phyloP scores from a whole-genome alignment of 1,140 invertebrate genomes.

The Oedothorax gibbosus region DNA sequence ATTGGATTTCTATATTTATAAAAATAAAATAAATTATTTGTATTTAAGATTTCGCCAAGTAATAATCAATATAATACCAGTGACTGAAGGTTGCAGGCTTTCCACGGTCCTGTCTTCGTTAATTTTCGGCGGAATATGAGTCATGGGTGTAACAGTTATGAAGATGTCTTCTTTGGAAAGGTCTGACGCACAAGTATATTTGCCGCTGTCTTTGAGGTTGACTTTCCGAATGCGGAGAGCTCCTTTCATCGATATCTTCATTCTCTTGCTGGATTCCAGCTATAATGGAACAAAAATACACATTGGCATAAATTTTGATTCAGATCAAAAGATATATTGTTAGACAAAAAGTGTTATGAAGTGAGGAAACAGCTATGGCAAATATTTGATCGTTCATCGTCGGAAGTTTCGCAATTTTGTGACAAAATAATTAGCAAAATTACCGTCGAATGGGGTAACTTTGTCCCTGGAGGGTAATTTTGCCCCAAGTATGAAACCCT shows the following conservation, averaged over 20 bases:
- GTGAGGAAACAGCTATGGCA: too few species aligned
- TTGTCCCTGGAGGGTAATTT: too few species aligned
- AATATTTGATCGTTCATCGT: too few species aligned
- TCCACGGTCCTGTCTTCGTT: conserved; percentile 62
- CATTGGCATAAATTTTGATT: background rate
- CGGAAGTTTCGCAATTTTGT: too few species aligned
- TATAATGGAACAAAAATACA: background rate
- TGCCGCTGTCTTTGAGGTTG: conserved; percentile 79
- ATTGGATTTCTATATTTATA: too few species aligned
- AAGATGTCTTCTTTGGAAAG: conserved; percentile 65
- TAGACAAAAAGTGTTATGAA: too few species aligned
- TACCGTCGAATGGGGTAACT: too few species aligned
- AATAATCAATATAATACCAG: background rate
- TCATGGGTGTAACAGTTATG: conserved; percentile 63
- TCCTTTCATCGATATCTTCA: conserved; percentile 87
- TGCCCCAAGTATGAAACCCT: too few species aligned
- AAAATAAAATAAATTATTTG: too few species aligned
- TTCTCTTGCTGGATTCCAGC: conserved; percentile 68
- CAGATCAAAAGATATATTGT: background rate
- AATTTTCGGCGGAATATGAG: background rate
- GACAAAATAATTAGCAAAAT: too few species aligned
- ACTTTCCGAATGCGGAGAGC: conserved; percentile 84
- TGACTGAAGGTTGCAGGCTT: background rate
- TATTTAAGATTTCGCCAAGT: too few species aligned
- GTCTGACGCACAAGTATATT: conserved; percentile 80